Conservation (phyloP, 2,888 invertebrate genomes). For the Mythimna pallens region DNA sequence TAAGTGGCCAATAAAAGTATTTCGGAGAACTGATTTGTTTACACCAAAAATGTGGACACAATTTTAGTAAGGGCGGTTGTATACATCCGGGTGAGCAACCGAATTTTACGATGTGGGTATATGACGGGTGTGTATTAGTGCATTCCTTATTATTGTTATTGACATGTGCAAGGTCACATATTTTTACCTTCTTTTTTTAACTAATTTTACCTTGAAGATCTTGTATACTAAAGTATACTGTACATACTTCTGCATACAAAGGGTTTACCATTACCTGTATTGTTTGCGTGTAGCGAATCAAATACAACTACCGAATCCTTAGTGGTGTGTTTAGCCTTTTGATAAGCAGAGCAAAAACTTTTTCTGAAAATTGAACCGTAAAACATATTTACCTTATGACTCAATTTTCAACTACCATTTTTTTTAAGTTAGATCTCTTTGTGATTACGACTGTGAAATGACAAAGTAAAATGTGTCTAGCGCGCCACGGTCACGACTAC, state of each 20-base stretch:
- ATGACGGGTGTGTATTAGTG: not conserved
- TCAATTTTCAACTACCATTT: no score
- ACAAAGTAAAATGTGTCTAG: no score
- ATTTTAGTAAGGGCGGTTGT: conserved; percentile 23
- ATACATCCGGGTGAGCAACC: conserved; percentile 38
- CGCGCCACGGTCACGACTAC: no score
- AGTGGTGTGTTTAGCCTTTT: no score
- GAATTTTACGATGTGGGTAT: conserved; percentile 12
- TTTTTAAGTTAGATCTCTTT: no score
- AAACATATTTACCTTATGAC: no score
- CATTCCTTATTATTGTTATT: not conserved
- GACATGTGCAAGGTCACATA: not conserved
- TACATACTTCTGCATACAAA: not conserved
- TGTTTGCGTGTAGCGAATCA: not conserved
- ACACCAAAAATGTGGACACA: conserved; percentile 16
- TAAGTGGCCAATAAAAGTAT: conserved; percentile 43
- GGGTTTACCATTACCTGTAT: not conserved
- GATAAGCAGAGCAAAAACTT: no score
- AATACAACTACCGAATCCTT: not conserved
- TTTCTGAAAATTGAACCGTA: no score
- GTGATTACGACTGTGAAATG: no score
- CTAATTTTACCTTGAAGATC: not conserved
- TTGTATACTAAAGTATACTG: not conserved
- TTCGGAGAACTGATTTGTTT: conserved; percentile 59
- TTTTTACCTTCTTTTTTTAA: not conserved